Percentiles rank a stretch among this genome's conserved stretches.
Evolutionary conservation across 2,113 vertebrate species (phyloP).

Genomic region (Pelvicachromis taeniatus): DNA sequence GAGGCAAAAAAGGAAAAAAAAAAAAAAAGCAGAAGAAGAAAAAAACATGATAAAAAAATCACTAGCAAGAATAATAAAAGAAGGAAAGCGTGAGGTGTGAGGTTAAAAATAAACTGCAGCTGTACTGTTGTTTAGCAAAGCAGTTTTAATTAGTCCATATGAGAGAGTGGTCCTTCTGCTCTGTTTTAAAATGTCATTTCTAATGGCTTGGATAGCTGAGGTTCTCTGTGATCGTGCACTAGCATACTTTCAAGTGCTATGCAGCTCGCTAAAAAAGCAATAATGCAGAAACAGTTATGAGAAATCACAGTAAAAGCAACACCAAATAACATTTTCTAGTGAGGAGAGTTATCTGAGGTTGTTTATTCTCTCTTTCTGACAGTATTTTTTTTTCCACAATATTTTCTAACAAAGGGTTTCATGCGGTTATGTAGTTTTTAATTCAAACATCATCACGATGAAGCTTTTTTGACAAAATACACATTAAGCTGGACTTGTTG

Average conservation of each 20-base stretch:
- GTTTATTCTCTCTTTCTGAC: neutral
- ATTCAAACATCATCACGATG: neutral
- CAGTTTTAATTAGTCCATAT: constrained; percentile 35
- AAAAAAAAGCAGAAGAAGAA: neutral
- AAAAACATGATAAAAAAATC: neutral
- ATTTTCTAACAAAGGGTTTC: neutral
- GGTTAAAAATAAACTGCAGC: neutral
- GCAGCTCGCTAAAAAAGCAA: constrained; percentile 5
- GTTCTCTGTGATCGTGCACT: neutral
- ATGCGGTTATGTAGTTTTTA: neutral
- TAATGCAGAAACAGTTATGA: constrained; percentile 16
- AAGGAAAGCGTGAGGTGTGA: neutral
- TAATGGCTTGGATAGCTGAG: constrained; percentile 31
- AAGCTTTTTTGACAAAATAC: neutral
- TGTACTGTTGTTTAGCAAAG: neutral
- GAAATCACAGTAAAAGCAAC: neutral
- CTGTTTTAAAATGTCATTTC: constrained; percentile 54
- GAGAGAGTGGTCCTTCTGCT: neutral
- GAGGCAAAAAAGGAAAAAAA: neutral
- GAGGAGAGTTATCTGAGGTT: neutral
- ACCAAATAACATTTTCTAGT: constrained; percentile 1
- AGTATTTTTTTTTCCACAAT: neutral
- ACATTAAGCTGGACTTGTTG: neutral
- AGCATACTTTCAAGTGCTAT: constrained; percentile 7
- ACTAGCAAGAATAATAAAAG: constrained; percentile 1